Base-by-base conservation (phyloP, 2,888 invertebrate species). In the Digitonthophagus gazella region DNA sequence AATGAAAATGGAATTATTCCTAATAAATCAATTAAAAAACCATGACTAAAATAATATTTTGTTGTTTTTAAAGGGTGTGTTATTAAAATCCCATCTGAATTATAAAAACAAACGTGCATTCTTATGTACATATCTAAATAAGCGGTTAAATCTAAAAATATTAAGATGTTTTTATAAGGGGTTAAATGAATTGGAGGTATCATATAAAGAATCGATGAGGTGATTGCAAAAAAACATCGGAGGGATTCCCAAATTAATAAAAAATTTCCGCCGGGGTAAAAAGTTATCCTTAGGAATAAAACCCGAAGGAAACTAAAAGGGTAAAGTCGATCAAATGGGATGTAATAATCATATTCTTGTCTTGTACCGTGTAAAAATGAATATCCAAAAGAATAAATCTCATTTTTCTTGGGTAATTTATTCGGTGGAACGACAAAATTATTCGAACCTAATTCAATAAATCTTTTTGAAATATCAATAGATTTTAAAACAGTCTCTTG, bases 291-390 rank as follows among this genome's bases (percentile, higher is more conserved):
- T 64, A 74, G 57, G 16, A 75, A 58, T 28, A 74, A 58, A 15
- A 65, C 16, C 3, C 69, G 65, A 2, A 73, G 66, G 28, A 68
- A 74, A 6, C 44, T 56, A 28, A 73, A 71, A 1, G 64, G 61
- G 15, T 68, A 66, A 0, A 73, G 55, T 14, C 66, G 57, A 66
- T 75, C 74, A 56, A 74, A 75, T 2, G 75, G 74, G 2, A 70
- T 58, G 64, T 68, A 72, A 68, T 75, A 75, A 67, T 75, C 74
- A 58, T 70, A 73, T 66, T 75, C 74, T 57, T 74, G 73, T 20
- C 44, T 67, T 0, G 74, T 72, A 58, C 72, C 71, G 2, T 67
- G 11, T 28, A 65, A 15, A 0, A 72, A 61, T 15, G 66, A 67
- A 19, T 71, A 72, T 0, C 70, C 71, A 64, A 72, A 74, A 15